These are phyloP conservation scores for Alviniconcha strummeri DNA, from an alignment of 2,888 invertebrate species.

Conservation along the genomic window DNA sequence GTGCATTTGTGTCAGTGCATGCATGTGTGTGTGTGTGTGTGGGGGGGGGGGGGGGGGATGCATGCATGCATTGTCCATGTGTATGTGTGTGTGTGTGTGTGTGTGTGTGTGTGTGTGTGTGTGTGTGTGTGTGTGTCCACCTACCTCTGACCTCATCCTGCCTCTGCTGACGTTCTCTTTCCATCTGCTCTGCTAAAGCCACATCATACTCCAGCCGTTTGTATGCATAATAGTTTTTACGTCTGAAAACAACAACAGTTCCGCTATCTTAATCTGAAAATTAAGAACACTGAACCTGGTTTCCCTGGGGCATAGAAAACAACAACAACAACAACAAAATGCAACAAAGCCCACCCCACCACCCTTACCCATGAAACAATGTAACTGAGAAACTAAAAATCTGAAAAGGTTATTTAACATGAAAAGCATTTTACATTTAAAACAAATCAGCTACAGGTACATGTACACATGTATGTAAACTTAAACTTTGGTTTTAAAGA, in stretches of 20 bases:
- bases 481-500: neutral
- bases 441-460: neutral
- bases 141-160: constrained; percentile 62
- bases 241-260: constrained; percentile 20
- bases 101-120: neutral
- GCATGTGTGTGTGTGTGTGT: neutral
- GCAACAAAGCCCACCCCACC: no score
- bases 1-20: neutral
- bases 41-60: neutral
- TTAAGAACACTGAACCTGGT: no score
- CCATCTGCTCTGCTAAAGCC: constrained; percentile 78
- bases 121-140: neutral
- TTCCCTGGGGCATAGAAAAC: no score
- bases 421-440: neutral
- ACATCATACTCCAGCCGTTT: constrained; percentile 74
- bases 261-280: neutral
- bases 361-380: no score
- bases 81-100: neutral
- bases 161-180: constrained; percentile 78
- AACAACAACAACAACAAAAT: no score
- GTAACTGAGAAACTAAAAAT: neutral
- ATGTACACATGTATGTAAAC: neutral
- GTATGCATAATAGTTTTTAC: constrained; percentile 40
- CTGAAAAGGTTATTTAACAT: neutral
- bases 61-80: neutral